Conservation (phyloP, 1,140 invertebrate genomes). For the Harpegnathos saltator region DNA sequence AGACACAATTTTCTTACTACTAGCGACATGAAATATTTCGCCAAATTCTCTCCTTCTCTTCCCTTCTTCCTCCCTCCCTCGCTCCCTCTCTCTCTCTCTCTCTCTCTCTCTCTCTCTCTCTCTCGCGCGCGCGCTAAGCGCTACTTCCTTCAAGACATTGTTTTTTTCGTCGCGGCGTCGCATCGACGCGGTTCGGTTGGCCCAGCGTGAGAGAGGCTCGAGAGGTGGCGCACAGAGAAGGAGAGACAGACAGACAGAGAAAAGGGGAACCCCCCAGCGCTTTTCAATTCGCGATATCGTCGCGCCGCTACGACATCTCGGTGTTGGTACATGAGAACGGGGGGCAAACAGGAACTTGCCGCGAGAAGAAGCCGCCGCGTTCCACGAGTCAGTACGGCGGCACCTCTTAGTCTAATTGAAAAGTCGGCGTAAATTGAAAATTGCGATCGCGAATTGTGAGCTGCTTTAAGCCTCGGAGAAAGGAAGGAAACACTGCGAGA, state of each 20-base stretch:
- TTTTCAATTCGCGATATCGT: slow-evolving; percentile 82
- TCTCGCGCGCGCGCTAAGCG: neutral
- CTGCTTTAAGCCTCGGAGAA: slow-evolving; percentile 79
- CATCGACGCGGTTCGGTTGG: slow-evolving; percentile 59
- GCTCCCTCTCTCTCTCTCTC: too few species aligned
- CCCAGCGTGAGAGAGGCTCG: slow-evolving; percentile 30
- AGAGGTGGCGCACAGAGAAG: slow-evolving; percentile 60
- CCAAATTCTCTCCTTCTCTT: too few species aligned
- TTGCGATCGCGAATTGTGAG: slow-evolving; percentile 86
- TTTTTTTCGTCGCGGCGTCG: slow-evolving; percentile 1
- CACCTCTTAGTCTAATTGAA: slow-evolving; percentile 86
- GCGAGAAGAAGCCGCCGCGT: slow-evolving; percentile 69
- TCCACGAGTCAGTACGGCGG: slow-evolving; percentile 73
- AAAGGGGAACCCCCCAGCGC: slow-evolving; percentile 69
- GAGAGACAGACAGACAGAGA: slow-evolving; percentile 38
- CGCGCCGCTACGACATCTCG: slow-evolving; percentile 65
- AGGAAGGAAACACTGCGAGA: slow-evolving; percentile 58
- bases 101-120: too few species aligned
- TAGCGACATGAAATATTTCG: neutral
- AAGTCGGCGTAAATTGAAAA: slow-evolving; percentile 86
- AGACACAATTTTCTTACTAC: neutral
- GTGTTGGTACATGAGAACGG: slow-evolving; percentile 73
- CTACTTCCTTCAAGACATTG: slow-evolving; percentile 12
- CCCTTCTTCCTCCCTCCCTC: too few species aligned
- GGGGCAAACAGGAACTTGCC: slow-evolving; percentile 68